Evolutionary conservation across 2,113 vertebrate genomes (phyloP).

Genomic region (Plotosus lineatus): DNA sequence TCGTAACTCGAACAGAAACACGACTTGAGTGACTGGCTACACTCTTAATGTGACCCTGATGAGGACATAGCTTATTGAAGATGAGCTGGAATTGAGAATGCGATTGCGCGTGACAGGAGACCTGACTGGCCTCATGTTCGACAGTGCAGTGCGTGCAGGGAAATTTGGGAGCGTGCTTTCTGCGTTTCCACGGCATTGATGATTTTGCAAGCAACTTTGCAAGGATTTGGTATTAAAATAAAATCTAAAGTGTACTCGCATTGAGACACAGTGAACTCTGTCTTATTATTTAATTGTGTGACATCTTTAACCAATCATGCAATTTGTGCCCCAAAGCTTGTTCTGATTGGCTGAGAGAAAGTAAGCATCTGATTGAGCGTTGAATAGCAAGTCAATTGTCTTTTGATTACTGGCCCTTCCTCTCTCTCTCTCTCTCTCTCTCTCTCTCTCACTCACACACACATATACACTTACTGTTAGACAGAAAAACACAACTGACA

Average conservation of each 20-base stretch:
- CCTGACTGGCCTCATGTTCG: background rate
- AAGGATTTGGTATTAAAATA: background rate
- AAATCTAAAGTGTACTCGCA: too few relatives aligned
- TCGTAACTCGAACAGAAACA: too few relatives aligned
- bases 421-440: background rate
- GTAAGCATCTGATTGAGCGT: background rate
- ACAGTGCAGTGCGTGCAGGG: background rate
- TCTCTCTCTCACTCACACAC: background rate
- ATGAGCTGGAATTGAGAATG: background rate
- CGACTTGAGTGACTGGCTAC: too few relatives aligned
- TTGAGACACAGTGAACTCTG: background rate
- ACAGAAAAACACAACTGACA: slow-evolving; percentile 16
- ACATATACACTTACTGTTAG: background rate
- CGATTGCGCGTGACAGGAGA: background rate
- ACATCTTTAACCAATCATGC: background rate
- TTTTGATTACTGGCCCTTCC: background rate
- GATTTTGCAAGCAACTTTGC: background rate
- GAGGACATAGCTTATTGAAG: background rate
- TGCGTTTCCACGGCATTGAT: background rate
- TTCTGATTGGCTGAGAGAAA: background rate
- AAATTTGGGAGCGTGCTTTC: background rate
- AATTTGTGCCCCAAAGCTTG: background rate
- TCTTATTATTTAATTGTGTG: background rate
- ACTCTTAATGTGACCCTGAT: background rate
- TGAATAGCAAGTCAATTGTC: background rate